These are phyloP conservation scores for Caretta caretta DNA, from an alignment of 2,113 vertebrate species.

Conservation along the genomic window DNA sequence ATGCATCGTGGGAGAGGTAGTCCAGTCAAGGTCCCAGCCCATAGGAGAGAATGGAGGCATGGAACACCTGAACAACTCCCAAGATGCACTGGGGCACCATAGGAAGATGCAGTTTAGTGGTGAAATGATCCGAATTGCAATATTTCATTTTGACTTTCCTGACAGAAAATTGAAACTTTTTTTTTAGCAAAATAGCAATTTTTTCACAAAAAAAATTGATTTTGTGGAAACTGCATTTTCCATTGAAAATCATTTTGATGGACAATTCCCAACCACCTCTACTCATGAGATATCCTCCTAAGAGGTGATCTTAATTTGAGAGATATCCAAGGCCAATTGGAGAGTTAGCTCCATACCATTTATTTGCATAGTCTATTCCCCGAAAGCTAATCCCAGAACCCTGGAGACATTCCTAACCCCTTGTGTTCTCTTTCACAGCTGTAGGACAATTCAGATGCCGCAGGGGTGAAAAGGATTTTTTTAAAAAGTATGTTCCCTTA, in stretches of 20 bases:
- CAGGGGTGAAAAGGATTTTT: too few species aligned
- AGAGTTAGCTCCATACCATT: not conserved
- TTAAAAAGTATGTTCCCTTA: too few species aligned
- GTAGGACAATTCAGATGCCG: too few species aligned
- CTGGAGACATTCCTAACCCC: too few species aligned
- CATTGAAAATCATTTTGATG: not conserved
- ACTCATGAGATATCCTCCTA: not conserved
- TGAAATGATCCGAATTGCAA: not conserved
- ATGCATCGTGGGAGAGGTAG: not conserved
- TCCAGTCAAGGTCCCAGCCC: not conserved
- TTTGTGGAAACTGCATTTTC: not conserved
- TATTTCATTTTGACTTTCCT: not conserved
- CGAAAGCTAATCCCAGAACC: too few species aligned
- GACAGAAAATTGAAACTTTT: not conserved
- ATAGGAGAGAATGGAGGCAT: not conserved
- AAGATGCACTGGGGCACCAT: rapidly evolving
- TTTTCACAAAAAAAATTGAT: not conserved
- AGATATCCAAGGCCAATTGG: not conserved
- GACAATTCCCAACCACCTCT: not conserved
- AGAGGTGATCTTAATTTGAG: not conserved
- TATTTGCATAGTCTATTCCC: too few species aligned
- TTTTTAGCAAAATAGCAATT: not conserved
- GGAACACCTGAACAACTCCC: not conserved
- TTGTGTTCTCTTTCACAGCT: too few species aligned
- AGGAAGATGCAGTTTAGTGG: not conserved